Conservation (phyloP, 2,797 vertebrate genomes). For the Pseudochromis fuscus region DNA sequence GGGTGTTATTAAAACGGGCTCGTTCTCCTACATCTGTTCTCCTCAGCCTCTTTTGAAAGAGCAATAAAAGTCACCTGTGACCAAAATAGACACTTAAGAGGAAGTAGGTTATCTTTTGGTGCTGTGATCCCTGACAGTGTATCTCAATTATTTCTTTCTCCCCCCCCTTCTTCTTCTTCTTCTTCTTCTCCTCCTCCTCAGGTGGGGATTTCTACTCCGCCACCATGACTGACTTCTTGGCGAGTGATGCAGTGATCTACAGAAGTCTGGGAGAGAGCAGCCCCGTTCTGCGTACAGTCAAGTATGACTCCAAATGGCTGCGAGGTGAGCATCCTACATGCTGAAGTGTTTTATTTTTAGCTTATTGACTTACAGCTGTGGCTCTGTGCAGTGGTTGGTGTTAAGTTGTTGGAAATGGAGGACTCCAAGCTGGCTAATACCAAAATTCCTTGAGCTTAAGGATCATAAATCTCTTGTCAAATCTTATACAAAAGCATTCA, state of each 20-base stretch:
- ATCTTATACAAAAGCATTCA: neutral
- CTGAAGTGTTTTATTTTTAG: neutral
- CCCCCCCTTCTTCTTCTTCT: no score
- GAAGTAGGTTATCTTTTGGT: conserved; percentile 19
- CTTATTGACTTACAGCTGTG: neutral
- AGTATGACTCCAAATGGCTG: conserved; percentile 97
- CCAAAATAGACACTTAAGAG: conserved; percentile 38
- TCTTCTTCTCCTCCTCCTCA: conserved; percentile 56
- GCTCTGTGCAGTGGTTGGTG: neutral
- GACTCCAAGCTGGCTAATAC: neutral
- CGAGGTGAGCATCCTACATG: conserved; percentile 85
- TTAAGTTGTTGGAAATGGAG: neutral
- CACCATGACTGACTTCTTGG: conserved; percentile 95
- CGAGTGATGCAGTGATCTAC: conserved; percentile 94
- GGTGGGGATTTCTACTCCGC: conserved; percentile 94
- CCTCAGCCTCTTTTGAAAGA: conserved; percentile 51
- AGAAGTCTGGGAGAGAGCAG: conserved; percentile 92
- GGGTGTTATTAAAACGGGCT: conserved; percentile 56
- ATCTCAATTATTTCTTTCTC: neutral
- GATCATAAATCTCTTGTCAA: neutral
- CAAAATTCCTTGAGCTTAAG: neutral
- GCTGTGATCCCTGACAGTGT: conserved; percentile 8
- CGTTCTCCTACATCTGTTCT: conserved; percentile 41
- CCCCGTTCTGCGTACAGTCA: conserved; percentile 90
- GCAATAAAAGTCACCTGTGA: conserved; percentile 61